A percentile compares a stretch with the other conserved stretches of the same genome.
Conservation (phyloP, 2,797 vertebrate genomes). For the Phaenicophaeus curvirostris region DNA sequence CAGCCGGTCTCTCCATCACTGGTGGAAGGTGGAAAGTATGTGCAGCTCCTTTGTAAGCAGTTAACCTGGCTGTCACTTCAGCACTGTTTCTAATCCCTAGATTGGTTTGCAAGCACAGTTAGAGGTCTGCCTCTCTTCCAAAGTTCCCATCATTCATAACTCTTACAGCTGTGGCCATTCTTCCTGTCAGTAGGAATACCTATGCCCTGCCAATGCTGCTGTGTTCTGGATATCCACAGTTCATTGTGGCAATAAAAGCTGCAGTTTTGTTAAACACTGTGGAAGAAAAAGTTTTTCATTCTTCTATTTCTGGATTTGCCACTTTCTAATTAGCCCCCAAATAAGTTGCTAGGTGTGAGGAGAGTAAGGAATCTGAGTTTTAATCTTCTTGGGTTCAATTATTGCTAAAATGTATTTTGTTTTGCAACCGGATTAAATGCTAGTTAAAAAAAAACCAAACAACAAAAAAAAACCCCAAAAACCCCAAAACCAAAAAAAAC, state of each 20-base stretch:
- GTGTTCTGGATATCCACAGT: background rate
- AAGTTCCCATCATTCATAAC: background rate
- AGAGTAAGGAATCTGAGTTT: background rate
- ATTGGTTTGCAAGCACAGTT: background rate
- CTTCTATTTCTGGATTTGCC: background rate
- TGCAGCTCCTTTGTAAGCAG: background rate
- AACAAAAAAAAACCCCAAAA: no score
- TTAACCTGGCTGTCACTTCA: constrained; percentile 22
- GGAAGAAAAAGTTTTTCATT: background rate
- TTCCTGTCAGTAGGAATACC: background rate
- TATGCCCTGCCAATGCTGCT: fast-evolving
- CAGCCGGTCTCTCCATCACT: background rate
- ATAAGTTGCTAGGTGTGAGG: background rate
- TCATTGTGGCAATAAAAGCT: background rate
- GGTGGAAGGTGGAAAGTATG: background rate
- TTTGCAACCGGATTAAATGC: constrained; percentile 2
- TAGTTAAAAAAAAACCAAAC: background rate
- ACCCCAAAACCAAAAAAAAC: no score
- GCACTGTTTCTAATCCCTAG: background rate
- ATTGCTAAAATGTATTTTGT: background rate
- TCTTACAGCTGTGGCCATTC: background rate
- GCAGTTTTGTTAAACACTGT: background rate
- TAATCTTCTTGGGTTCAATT: background rate
- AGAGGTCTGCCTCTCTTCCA: background rate
- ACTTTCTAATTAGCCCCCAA: background rate